Percentiles rank a stretch among this genome's conserved stretches.
These are phyloP conservation scores for Lucinisca nassula DNA, from an alignment of 2,888 invertebrate species.

Conservation along the genomic window DNA sequence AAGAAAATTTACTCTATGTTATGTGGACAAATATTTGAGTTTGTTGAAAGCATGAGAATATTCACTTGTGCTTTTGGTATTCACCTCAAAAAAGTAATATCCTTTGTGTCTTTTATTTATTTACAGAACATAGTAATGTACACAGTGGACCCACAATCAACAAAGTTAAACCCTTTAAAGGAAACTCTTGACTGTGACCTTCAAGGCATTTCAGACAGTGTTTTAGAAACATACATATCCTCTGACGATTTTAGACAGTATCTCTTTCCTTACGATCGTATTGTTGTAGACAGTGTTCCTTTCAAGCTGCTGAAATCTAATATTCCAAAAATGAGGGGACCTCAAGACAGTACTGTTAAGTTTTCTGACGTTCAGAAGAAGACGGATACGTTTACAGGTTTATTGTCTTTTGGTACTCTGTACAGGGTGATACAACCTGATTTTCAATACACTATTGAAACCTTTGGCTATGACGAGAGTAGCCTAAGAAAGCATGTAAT, in stretches of 20 bases:
- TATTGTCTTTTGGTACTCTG: background rate
- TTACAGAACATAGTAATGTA: background rate
- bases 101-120: too few species aligned
- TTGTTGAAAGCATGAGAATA: too few species aligned
- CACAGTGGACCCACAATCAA: background rate
- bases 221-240: background rate
- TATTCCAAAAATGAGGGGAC: background rate
- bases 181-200: too few species aligned
- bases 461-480: background rate
- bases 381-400: background rate
- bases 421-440: background rate
- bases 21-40: too few species aligned
- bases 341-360: background rate
- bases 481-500: constrained; percentile 6
- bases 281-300: background rate
- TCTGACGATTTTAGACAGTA: background rate
- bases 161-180: background rate
- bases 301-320: constrained; percentile 3
- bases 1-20: too few species aligned
- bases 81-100: too few species aligned
- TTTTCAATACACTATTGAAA: constrained; percentile 4
- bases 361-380: background rate
- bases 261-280: background rate
- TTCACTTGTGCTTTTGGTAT: too few species aligned
- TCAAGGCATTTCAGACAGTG: background rate